phyloP scores from a whole-genome alignment of 1,140 invertebrate genomes.

The Anoplophora glabripennis region DNA sequence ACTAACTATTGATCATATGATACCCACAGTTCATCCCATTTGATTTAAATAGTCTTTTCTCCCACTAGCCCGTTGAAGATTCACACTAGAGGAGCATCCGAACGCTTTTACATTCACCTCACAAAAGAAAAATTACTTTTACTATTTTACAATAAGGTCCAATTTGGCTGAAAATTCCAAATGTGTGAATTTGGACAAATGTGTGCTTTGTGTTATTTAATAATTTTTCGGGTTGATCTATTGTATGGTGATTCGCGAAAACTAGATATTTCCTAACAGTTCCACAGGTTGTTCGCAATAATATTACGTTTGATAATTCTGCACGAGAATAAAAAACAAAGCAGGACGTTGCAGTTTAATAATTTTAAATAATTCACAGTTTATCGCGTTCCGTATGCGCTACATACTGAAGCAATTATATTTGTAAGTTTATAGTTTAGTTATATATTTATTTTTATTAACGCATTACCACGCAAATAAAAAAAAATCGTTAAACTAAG shows the following conservation, averaged over 20 bases:
- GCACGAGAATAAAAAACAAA: no score
- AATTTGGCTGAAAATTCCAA: conserved; percentile 15
- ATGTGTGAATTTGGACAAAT: not conserved
- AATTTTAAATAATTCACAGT: no score
- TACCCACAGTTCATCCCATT: conserved; percentile 16
- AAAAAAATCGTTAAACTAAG: no score
- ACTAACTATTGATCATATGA: conserved; percentile 22
- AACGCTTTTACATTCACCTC: conserved; percentile 19
- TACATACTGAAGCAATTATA: no score
- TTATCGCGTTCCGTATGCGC: no score
- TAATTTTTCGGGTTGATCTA: not conserved
- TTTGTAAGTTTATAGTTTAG: no score
- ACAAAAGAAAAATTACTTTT: conserved; percentile 21
- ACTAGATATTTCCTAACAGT: no score
- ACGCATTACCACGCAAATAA: no score
- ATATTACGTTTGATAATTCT: no score
- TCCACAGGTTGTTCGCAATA: no score
- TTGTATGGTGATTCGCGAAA: not conserved
- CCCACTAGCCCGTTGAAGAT: conserved; percentile 15
- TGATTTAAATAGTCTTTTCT: conserved; percentile 20
- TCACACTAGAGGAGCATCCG: conserved; percentile 10
- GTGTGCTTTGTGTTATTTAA: not conserved
- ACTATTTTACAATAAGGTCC: conserved; percentile 19
- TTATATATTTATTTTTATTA: no score
- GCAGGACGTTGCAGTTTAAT: no score